Evolutionary conservation across 2,888 invertebrate species (phyloP).

Genomic region (Polydrusus cervinus): DNA sequence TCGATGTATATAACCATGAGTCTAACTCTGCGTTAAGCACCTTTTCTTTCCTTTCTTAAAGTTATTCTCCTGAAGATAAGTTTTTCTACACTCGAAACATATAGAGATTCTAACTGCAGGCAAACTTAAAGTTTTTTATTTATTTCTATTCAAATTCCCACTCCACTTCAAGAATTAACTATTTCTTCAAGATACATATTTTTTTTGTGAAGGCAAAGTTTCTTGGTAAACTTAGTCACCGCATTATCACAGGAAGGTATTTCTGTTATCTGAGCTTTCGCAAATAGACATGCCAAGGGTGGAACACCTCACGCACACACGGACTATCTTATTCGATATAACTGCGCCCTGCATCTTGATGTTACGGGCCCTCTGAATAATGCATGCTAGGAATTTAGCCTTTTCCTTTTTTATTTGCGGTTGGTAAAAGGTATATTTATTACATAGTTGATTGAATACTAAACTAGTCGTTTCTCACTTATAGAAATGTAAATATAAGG

Average conservation of each 20-base stretch:
- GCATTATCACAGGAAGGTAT: conserved; percentile 34
- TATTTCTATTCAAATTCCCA: no score
- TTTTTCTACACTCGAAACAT: no score
- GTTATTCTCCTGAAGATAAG: no score
- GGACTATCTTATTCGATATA: conserved; percentile 31
- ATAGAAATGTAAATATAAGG: neutral
- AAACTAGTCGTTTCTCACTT: neutral
- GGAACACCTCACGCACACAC: conserved; percentile 42
- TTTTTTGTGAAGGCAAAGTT: neutral
- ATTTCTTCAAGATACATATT: neutral
- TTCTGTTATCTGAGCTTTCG: conserved; percentile 41
- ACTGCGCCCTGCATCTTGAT: conserved; percentile 41
- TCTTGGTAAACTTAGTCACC: conserved; percentile 15
- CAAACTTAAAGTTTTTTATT: no score
- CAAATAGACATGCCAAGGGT: conserved; percentile 41
- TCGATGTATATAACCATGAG: no score
- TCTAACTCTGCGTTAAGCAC: no score
- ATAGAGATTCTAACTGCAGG: no score
- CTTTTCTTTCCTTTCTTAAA: no score
- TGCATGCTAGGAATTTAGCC: conserved; percentile 33
- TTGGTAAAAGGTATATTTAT: conserved; percentile 17
- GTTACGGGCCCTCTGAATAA: conserved; percentile 29
- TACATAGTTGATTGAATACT: conserved; percentile 4
- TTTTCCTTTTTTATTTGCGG: conserved; percentile 30
- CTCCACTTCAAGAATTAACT: no score